Evolutionary conservation across 2,888 invertebrate species (phyloP).

Genomic region (Noctua fimbriata): DNA sequence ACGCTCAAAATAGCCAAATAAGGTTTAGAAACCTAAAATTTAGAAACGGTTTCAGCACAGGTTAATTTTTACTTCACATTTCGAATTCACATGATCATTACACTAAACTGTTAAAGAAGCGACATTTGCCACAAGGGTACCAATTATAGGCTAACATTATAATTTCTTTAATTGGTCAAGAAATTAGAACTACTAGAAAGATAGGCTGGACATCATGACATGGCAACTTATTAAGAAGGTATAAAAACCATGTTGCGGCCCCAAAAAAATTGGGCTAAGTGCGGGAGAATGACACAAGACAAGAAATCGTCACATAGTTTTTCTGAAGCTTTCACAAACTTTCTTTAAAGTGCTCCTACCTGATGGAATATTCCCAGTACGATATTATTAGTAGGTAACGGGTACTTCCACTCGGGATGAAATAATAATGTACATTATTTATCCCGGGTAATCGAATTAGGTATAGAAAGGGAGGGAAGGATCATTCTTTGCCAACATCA

Average conservation of each 20-base stretch:
- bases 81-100: too few species aligned
- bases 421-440: background rate
- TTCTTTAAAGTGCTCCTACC: background rate
- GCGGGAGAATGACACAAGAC: background rate
- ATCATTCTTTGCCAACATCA: background rate
- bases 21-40: too few species aligned
- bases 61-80: too few species aligned
- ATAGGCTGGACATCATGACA: background rate
- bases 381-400: background rate
- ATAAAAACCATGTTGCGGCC: background rate
- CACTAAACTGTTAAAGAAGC: too few species aligned
- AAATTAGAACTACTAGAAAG: background rate
- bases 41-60: too few species aligned
- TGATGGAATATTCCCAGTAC: background rate
- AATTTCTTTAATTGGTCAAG: background rate
- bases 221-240: background rate
- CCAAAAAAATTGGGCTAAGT: background rate
- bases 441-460: constrained; percentile 29
- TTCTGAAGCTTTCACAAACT: background rate
- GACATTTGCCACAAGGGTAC: too few species aligned
- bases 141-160: too few species aligned
- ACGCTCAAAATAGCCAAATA: too few species aligned
- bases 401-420: background rate
- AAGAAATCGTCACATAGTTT: too few species aligned
- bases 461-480: background rate